phyloP scores from a whole-genome alignment of 2,888 invertebrate species.

The Oeneis ivallda region DNA sequence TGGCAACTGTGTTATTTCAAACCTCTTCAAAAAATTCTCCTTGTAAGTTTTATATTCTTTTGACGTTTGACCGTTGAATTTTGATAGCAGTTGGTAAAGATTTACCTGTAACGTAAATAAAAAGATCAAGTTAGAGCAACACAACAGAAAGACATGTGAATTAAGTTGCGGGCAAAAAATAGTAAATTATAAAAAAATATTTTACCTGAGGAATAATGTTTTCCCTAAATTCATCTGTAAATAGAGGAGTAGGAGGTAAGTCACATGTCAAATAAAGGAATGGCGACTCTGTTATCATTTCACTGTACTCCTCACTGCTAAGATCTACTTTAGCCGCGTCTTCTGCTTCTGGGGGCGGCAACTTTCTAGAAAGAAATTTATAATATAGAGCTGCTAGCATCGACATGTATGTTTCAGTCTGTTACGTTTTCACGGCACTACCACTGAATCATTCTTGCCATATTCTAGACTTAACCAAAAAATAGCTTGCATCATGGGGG shows the following conservation, averaged over 20 bases:
- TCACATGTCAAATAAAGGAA: constrained; percentile 99
- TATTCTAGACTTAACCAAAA: no score
- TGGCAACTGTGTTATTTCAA: constrained; percentile 96
- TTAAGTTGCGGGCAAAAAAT: neutral
- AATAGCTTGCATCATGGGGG: no score
- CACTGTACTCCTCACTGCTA: constrained; percentile 92
- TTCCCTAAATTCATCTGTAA: constrained; percentile 98
- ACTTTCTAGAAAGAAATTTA: constrained; percentile 83
- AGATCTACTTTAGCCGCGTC: constrained; percentile 92
- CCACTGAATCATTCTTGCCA: no score
- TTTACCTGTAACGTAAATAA: constrained; percentile 86
- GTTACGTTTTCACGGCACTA: no score
- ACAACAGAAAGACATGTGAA: no score
- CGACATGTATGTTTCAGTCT: no score
- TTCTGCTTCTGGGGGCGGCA: constrained; percentile 95
- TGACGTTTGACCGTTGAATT: constrained; percentile 97
- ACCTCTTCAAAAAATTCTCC: constrained; percentile 98
- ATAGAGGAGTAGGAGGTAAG: constrained; percentile 97
- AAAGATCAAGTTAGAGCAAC: neutral
- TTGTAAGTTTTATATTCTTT: constrained; percentile 99
- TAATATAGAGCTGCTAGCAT: no score
- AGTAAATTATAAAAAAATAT: neutral
- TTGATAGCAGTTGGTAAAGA: constrained; percentile 94
- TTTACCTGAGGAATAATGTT: constrained; percentile 98
- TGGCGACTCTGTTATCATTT: constrained; percentile 93